Evolutionary conservation across 2,888 invertebrate genomes (phyloP).

Genomic region (Erebia ligea): DNA sequence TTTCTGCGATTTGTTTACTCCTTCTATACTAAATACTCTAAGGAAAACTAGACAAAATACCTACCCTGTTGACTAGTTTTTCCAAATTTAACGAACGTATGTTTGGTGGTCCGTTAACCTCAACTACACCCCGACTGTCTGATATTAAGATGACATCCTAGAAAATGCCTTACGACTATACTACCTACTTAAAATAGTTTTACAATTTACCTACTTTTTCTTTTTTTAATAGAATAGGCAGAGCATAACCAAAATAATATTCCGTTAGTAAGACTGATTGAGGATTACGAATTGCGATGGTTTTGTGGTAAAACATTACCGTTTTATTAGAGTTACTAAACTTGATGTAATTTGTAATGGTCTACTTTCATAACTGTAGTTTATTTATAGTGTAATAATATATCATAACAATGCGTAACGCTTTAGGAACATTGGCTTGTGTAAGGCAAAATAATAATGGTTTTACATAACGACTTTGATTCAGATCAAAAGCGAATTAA

Average conservation of each 20-base stretch:
- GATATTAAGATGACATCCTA: too few species aligned
- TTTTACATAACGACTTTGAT: neutral
- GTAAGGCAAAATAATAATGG: neutral
- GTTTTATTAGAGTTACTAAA: neutral
- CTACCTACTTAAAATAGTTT: too few species aligned
- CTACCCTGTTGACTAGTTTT: too few species aligned
- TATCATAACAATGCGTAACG: constrained; percentile 14
- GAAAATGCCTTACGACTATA: too few species aligned
- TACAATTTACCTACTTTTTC: too few species aligned
- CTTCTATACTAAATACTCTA: too few species aligned
- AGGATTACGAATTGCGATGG: neutral
- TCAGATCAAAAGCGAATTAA: too few species aligned
- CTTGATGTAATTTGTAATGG: neutral
- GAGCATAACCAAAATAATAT: neutral
- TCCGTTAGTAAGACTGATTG: neutral
- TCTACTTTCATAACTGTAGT: neutral
- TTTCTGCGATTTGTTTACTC: too few species aligned
- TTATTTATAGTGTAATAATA: neutral
- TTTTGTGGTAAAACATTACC: neutral
- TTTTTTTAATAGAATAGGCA: neutral
- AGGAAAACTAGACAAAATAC: too few species aligned
- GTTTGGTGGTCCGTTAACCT: too few species aligned
- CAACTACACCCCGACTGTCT: too few species aligned
- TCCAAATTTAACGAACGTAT: too few species aligned
- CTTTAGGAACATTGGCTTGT: neutral